A percentile compares a stretch with the other conserved stretches of the same genome.
Evolutionary conservation across 2,888 invertebrate genomes (phyloP).

Genomic region (Yponomeuta plumbellus): DNA sequence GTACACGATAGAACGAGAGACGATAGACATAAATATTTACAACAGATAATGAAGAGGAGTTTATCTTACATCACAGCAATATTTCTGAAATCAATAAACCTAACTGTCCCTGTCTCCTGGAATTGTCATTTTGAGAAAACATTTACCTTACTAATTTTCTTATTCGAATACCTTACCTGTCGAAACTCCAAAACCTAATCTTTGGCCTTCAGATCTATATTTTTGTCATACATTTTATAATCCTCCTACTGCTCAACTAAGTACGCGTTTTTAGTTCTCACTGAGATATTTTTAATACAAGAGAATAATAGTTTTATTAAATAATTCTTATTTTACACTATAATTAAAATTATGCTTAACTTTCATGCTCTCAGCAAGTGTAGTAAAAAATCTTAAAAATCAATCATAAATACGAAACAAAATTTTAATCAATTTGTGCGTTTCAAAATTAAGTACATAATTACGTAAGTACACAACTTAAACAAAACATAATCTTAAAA

Average conservation of each 20-base stretch:
- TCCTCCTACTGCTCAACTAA: not conserved
- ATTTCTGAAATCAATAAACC: conserved; percentile 63
- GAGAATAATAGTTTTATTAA: not conserved
- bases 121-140: conserved; percentile 37
- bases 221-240: conserved; percentile 38
- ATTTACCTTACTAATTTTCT: conserved; percentile 33
- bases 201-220: conserved; percentile 72
- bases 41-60: not conserved
- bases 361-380: not conserved
- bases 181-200: conserved; percentile 47
- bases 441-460: conserved; percentile 59
- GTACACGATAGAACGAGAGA: not conserved
- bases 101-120: conserved; percentile 30
- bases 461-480: conserved; percentile 57
- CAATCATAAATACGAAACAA: not conserved
- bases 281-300: not conserved
- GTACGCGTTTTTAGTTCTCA: not conserved
- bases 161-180: conserved; percentile 35
- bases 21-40: not conserved
- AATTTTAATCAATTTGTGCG: not conserved
- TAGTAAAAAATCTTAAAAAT: not conserved
- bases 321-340: conserved; percentile 12
- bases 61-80: conserved; percentile 67
- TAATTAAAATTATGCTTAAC: not conserved
- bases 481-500: conserved; percentile 35